Conservation (phyloP, 2,888 invertebrate species). For the Thelaira solivaga region DNA sequence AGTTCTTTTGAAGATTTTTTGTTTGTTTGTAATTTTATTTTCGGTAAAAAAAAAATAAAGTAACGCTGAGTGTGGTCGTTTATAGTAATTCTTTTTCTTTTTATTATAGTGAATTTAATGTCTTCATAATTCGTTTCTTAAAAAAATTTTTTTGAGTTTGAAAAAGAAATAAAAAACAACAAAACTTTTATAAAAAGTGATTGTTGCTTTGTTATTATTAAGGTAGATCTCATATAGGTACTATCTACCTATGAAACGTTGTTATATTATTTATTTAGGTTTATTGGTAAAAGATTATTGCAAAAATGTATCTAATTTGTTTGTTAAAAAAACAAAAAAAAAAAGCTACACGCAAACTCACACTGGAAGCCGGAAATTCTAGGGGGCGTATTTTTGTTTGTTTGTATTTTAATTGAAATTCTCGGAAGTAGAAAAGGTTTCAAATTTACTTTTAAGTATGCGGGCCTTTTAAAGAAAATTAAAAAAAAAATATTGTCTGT, state of each 20-base stretch:
- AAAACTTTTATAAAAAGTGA: slow-evolving; percentile 23
- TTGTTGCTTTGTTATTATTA: slow-evolving; percentile 42
- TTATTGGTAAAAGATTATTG: slow-evolving; percentile 18
- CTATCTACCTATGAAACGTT: neutral
- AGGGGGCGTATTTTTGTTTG: slow-evolving; percentile 48
- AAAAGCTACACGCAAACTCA: too few relatives aligned
- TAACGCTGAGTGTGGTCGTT: slow-evolving; percentile 49
- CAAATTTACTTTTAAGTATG: slow-evolving; percentile 46
- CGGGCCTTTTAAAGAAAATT: slow-evolving; percentile 18
- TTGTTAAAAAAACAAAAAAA: slow-evolving; percentile 17
- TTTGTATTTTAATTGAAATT: neutral
- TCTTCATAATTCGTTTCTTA: slow-evolving; percentile 37
- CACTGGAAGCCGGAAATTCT: slow-evolving; percentile 60
- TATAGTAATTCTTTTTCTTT: neutral
- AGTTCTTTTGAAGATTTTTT: slow-evolving; percentile 44
- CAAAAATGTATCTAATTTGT: slow-evolving; percentile 47
- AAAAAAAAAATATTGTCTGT: neutral
- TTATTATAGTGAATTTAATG: slow-evolving; percentile 36
- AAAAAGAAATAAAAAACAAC: neutral
- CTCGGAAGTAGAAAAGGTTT: slow-evolving; percentile 50
- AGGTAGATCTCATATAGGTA: too few relatives aligned
- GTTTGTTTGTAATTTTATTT: slow-evolving; percentile 47
- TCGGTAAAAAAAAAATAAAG: slow-evolving; percentile 3
- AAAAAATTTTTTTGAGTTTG: too few relatives aligned
- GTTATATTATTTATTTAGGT: slow-evolving; percentile 31